These are phyloP conservation scores for Thereva nobilitata DNA, from an alignment of 2,888 invertebrate genomes.

Conservation along the genomic window DNA sequence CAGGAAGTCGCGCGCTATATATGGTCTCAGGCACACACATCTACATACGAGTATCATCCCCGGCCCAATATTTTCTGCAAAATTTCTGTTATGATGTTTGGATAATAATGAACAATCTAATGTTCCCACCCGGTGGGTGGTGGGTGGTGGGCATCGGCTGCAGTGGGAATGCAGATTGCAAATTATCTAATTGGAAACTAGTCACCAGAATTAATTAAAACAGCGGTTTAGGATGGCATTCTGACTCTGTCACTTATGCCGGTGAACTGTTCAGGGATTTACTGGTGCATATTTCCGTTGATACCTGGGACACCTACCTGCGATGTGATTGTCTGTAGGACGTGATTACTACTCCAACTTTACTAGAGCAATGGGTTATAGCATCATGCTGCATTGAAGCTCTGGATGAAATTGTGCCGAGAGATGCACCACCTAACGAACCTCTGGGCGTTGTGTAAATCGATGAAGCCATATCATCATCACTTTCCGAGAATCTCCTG, in stretches of 20 bases:
- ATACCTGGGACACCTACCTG: conserved; percentile 76
- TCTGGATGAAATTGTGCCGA: conserved; percentile 60
- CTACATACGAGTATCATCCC: no score
- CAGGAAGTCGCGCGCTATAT: no score
- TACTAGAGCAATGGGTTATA: conserved; percentile 60
- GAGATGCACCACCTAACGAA: conserved; percentile 45
- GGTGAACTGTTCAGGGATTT: not conserved
- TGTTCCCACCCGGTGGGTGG: no score
- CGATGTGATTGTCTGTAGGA: conserved; percentile 86
- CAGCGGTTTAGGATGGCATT: not conserved
- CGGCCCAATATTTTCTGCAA: no score
- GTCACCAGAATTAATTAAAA: not conserved
- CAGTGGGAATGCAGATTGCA: conserved; percentile 15
- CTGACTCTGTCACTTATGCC: no score
- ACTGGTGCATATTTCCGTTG: not conserved
- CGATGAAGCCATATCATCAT: conserved; percentile 45
- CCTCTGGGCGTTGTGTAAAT: conserved; percentile 45
- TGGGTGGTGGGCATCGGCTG: not conserved
- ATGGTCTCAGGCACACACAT: no score
- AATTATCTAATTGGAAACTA: conserved; percentile 26
- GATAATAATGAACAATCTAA: no score
- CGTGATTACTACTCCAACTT: conserved; percentile 89
- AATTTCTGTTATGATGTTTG: no score
- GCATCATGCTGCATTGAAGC: conserved; percentile 66
- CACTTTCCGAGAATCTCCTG: conserved; percentile 46